A percentile compares a stretch with the other conserved stretches of the same genome.
Evolutionary conservation across 92 coral and sea anemone species (phyloP).

Genomic region (Parazoanthus swiftii): DNA sequence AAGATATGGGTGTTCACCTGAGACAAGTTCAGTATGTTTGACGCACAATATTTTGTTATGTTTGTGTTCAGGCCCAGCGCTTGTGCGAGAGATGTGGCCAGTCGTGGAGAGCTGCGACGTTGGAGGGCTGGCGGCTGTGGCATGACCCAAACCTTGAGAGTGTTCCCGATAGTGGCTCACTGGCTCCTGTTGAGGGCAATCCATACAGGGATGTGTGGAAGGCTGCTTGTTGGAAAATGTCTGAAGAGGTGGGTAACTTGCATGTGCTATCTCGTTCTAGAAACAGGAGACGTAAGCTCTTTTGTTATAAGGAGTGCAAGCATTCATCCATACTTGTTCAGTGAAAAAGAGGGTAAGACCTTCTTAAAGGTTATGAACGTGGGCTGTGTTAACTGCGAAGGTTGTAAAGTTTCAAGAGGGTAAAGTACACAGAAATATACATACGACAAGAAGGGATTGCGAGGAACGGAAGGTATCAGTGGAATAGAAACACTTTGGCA

Average conservation of each 20-base stretch:
- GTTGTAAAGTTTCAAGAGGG: background rate
- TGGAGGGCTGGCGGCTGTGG: conserved; percentile 96
- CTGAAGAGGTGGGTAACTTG: conserved; percentile 60
- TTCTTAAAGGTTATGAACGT: background rate
- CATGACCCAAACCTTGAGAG: conserved; percentile 85
- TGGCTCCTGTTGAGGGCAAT: conserved; percentile 82
- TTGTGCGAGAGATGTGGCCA: conserved; percentile 90
- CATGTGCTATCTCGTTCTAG: background rate
- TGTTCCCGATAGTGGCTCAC: conserved; percentile 54
- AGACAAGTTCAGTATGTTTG: background rate
- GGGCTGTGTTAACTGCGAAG: background rate
- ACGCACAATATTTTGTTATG: background rate
- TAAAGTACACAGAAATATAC: background rate
- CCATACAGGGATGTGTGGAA: conserved; percentile 94
- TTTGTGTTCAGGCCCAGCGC: conserved; percentile 68
- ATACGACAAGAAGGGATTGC: background rate
- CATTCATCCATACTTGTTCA: background rate
- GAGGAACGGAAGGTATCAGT: background rate
- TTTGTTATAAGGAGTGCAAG: background rate
- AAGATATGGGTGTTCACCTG: background rate
- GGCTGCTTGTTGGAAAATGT: conserved; percentile 84
- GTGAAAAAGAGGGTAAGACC: background rate
- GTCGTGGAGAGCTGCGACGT: conserved; percentile 93
- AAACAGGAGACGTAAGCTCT: background rate
- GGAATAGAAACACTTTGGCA: background rate